phyloP scores from a whole-genome alignment of 53 echinoderm and acorn worm genomes.

The Henricia sp. region DNA sequence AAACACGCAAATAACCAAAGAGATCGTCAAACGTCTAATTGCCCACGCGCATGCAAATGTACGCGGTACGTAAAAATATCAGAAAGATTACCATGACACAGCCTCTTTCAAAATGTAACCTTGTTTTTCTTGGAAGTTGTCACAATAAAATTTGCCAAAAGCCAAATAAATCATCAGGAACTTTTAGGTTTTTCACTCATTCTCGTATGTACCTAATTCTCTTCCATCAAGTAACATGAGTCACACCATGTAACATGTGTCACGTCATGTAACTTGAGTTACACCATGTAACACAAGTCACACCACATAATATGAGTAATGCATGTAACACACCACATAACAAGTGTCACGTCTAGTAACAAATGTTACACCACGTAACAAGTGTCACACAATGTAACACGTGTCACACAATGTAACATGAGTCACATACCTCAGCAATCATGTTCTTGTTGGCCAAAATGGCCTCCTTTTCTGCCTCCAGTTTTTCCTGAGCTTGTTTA shows the following conservation, averaged over 20 bases:
- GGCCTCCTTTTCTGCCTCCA: conserved; percentile 85
- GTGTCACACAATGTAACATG: background rate
- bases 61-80: too few relatives aligned
- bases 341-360: background rate
- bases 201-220: too few relatives aligned
- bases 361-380: background rate
- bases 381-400: background rate
- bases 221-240: background rate
- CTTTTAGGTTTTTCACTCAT: too few relatives aligned
- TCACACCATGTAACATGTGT: background rate
- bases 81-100: too few relatives aligned
- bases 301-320: background rate
- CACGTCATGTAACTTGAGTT: background rate
- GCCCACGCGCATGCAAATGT: too few relatives aligned
- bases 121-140: too few relatives aligned
- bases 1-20: too few relatives aligned
- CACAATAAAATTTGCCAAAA: too few relatives aligned
- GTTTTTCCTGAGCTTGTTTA: conserved; percentile 78
- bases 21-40: too few relatives aligned
- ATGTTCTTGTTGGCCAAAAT: conserved; percentile 90
- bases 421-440: conserved; percentile 79
- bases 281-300: background rate
- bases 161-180: too few relatives aligned
- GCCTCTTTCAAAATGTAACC: too few relatives aligned
- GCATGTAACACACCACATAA: background rate